Base-by-base conservation (phyloP, 1,140 invertebrate species). In the Pseudobourletiella spinata region DNA sequence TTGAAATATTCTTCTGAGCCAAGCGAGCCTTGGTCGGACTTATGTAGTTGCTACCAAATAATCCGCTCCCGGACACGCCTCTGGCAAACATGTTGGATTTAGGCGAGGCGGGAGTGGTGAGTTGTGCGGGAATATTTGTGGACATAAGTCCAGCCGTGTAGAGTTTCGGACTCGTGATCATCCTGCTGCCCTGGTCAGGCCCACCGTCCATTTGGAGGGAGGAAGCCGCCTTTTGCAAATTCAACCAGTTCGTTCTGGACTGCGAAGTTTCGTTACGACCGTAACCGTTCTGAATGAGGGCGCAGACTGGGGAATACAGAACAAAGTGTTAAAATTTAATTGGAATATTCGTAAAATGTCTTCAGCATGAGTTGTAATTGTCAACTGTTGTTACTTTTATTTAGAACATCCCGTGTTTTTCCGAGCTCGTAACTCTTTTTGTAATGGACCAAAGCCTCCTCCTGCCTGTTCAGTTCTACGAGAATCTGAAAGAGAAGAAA, bases 351-450 rank as follows among this genome's bases (percentile, higher is more conserved):
- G 3, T 52, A 26, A 26, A 29, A 29, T 11, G 11, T 48, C 24
- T 22, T n/a, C n/a, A n/a, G n/a, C n/a, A n/a, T n/a, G n/a, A n/a
- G 14, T 42, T 18, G 35, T 42, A 14, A 42, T 14, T 42, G 35
- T 14, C 35, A 42, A n/a, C n/a, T n/a, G n/a, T n/a, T n/a, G n/a
- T n/a, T 35, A 55, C 52, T 55, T 35, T 55, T 55, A 24, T 55
- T 55, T 11, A 55, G 22, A 32, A 55, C 52, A 35, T 55, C 52
- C 20, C 52, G 11, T 15, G 26, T 35, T 20, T 55, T 32, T n/a
- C 28, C 28, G 6, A 55, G 11, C 20, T 22, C 30, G 25, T 55
- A 55, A 39, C 52, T 55, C 39, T 55, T 55, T 32, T 55, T 55
- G 29, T 35, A 54, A 20, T 54, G 28, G 8, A 28, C 50, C 20